Conservation (phyloP, 1,140 invertebrate genomes). For the Bombus haemorrhoidalis region DNA sequence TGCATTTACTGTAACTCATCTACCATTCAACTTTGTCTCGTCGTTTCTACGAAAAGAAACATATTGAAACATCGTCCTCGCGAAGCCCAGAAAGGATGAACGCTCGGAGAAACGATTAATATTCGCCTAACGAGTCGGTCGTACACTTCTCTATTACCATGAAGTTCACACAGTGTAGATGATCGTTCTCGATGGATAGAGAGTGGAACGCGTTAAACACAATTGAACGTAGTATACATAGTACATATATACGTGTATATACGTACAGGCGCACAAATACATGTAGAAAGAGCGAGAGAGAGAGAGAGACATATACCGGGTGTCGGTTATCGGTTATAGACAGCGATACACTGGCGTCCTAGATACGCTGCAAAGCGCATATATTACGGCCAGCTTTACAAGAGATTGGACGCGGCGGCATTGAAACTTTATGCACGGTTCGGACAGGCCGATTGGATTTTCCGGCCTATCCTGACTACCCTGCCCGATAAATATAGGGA, state of each 20-base stretch:
- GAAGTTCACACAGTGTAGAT: background rate
- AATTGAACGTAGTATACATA: background rate
- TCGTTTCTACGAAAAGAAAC: background rate
- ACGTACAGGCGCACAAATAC: too few relatives aligned
- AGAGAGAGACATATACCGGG: background rate
- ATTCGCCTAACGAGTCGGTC: background rate
- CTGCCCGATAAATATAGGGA: slow-evolving; percentile 9
- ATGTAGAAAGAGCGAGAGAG: background rate
- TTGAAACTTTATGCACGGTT: slow-evolving; percentile 48
- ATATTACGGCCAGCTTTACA: slow-evolving; percentile 52
- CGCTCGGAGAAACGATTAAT: background rate
- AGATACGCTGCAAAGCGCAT: slow-evolving; percentile 44
- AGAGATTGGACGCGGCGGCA: slow-evolving; percentile 49
- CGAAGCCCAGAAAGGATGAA: background rate
- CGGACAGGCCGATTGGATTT: slow-evolving; percentile 48
- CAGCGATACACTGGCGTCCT: slow-evolving; percentile 39
- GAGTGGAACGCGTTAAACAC: slow-evolving; percentile 1
- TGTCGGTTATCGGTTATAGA: slow-evolving; percentile 51
- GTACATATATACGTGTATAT: too few relatives aligned
- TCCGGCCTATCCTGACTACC: slow-evolving; percentile 6
- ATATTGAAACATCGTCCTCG: fast-evolving
- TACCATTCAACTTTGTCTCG: too few relatives aligned
- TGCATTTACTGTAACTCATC: too few relatives aligned
- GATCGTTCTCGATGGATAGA: background rate
- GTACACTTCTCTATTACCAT: background rate